phyloP scores from a whole-genome alignment of 2,113 vertebrate species.

The Siniperca knerii region DNA sequence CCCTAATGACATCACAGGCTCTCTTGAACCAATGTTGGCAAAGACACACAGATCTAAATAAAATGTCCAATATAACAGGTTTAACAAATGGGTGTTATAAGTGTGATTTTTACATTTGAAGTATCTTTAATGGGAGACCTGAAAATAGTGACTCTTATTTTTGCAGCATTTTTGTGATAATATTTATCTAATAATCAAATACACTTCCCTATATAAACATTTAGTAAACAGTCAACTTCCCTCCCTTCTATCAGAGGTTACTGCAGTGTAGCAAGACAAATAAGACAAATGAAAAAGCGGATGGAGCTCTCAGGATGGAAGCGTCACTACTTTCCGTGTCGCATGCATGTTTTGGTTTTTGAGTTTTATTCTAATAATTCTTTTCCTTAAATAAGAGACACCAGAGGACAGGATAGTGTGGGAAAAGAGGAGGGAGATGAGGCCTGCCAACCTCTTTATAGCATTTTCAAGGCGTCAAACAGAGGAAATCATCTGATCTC shows the following conservation, averaged over 20 bases:
- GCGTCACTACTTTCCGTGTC: slow-evolving; percentile 62
- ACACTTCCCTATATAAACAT: not conserved
- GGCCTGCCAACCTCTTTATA: slow-evolving; percentile 62
- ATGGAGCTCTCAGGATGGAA: slow-evolving; percentile 57
- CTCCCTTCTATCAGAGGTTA: slow-evolving; percentile 3
- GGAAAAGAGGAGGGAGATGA: slow-evolving; percentile 64
- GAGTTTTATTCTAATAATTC: slow-evolving; percentile 52
- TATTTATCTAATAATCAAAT: not conserved
- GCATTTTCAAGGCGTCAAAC: slow-evolving; percentile 79
- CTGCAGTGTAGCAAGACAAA: slow-evolving; percentile 22
- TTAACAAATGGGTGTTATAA: not conserved
- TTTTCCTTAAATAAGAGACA: slow-evolving; percentile 67
- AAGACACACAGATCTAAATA: not conserved
- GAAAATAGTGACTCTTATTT: not conserved
- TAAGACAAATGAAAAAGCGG: slow-evolving; percentile 26
- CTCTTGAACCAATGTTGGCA: not conserved
- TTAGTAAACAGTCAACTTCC: not conserved
- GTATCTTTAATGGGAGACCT: not conserved
- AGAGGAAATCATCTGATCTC: slow-evolving; percentile 82
- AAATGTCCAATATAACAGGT: not conserved
- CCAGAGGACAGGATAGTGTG: slow-evolving; percentile 64
- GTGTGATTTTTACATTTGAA: not conserved
- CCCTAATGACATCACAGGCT: not conserved
- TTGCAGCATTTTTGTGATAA: not conserved
- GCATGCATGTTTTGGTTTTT: slow-evolving; percentile 60